Conservation (phyloP, 2,888 invertebrate species). For the Calameuta idolon region DNA sequence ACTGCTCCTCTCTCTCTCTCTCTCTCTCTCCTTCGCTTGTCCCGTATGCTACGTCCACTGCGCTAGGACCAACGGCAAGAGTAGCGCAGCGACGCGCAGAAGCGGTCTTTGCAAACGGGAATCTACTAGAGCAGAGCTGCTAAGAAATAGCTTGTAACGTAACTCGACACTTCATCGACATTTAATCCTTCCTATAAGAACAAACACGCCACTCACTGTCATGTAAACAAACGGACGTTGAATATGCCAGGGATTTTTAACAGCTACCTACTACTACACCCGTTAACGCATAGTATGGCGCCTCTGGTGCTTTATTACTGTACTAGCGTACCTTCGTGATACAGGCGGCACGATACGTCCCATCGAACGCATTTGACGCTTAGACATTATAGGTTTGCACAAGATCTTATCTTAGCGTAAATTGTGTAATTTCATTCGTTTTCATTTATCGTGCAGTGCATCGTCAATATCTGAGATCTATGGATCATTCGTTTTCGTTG, state of each 20-base stretch:
- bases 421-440: neutral
- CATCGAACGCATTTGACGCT: neutral
- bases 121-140: conserved; percentile 10
- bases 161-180: conserved; percentile 12
- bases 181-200: conserved; percentile 30
- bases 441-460: neutral
- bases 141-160: conserved; percentile 3
- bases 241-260: conserved; percentile 37
- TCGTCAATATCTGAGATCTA: neutral
- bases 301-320: neutral
- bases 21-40: neutral
- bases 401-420: neutral
- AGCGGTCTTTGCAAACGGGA: neutral
- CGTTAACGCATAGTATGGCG: too few relatives aligned
- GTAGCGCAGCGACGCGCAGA: neutral
- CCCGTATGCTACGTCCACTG: neutral
- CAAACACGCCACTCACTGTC: conserved; percentile 17
- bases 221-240: conserved; percentile 42
- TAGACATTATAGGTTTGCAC: neutral
- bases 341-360: neutral
- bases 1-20: neutral
- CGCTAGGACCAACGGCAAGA: neutral
- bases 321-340: neutral
- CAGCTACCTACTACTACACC: conserved; percentile 4
- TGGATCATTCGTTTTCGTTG: neutral